These are phyloP conservation scores for Podarcis muralis DNA, from an alignment of 2,113 vertebrate species.

Conservation along the genomic window DNA sequence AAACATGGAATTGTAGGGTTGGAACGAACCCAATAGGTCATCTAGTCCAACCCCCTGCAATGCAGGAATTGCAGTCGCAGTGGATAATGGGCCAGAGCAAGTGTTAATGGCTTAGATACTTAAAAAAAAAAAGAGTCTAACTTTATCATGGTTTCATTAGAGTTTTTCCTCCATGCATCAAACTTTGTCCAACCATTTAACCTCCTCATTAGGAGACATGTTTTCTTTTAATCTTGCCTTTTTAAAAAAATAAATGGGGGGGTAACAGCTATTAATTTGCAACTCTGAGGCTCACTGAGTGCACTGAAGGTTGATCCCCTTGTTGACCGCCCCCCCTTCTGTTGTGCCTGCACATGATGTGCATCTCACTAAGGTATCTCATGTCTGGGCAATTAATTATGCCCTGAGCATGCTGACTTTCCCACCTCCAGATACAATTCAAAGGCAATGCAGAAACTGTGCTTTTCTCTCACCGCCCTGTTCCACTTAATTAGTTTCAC, in stretches of 20 bases:
- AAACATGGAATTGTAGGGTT: no score
- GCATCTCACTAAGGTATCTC: background rate
- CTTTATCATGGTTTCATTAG: background rate
- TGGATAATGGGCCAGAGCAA: no score
- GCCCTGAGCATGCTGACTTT: slow-evolving; percentile 56
- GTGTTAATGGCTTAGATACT: background rate
- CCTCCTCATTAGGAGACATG: background rate
- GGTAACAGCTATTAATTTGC: background rate
- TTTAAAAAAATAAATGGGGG: background rate
- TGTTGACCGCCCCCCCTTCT: background rate
- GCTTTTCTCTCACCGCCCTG: slow-evolving; percentile 55
- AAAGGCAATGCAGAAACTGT: slow-evolving; percentile 47
- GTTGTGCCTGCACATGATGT: background rate
- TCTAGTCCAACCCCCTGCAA: no score
- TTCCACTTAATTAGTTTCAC: slow-evolving; percentile 67
- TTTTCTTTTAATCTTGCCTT: background rate
- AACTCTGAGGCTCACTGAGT: background rate
- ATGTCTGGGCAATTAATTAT: slow-evolving; percentile 64
- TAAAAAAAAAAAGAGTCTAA: background rate
- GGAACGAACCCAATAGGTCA: no score
- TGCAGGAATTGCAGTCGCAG: no score
- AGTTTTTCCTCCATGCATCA: background rate
- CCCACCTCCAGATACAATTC: slow-evolving; percentile 68
- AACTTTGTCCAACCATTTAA: background rate
- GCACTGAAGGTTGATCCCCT: background rate